Conservation (phyloP, 2,113 vertebrate genomes). For the Ranitomeya imitator region DNA sequence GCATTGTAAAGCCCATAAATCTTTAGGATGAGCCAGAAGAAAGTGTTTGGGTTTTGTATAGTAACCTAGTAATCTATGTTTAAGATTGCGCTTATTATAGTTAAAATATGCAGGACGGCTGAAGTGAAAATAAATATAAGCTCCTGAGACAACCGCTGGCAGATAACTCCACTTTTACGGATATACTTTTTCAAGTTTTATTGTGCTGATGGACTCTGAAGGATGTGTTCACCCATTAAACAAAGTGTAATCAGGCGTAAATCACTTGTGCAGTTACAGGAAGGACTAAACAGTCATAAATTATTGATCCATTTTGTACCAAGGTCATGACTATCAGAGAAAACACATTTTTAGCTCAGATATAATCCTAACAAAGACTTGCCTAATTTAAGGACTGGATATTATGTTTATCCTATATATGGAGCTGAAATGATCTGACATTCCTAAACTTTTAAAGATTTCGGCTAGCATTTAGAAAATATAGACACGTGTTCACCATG, state of each 20-base stretch:
- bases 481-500: background rate
- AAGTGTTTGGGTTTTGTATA: conserved; percentile 49
- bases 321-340: background rate
- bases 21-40: conserved; percentile 43
- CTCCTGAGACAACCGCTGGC: conserved; percentile 62
- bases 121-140: conserved; percentile 30
- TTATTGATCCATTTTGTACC: conserved; percentile 21
- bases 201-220: conserved; percentile 45
- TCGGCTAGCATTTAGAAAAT: too few relatives aligned
- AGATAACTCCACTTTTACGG: conserved; percentile 49
- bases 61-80: conserved; percentile 55
- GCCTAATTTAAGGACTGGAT: background rate
- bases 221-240: conserved; percentile 47
- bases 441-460: background rate
- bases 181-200: conserved; percentile 56
- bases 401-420: background rate
- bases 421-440: background rate
- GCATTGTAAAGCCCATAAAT: conserved; percentile 47
- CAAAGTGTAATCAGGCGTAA: conserved; percentile 40
- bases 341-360: background rate
- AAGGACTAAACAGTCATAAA: conserved; percentile 50
- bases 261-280: conserved; percentile 27
- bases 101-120: conserved; percentile 50
- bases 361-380: background rate
- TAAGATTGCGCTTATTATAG: conserved; percentile 49